Evolutionary conservation across 2,888 invertebrate genomes (phyloP), one percentile per base, ranked within the genome.

Genomic region (Protodeltote pygarga): DNA sequence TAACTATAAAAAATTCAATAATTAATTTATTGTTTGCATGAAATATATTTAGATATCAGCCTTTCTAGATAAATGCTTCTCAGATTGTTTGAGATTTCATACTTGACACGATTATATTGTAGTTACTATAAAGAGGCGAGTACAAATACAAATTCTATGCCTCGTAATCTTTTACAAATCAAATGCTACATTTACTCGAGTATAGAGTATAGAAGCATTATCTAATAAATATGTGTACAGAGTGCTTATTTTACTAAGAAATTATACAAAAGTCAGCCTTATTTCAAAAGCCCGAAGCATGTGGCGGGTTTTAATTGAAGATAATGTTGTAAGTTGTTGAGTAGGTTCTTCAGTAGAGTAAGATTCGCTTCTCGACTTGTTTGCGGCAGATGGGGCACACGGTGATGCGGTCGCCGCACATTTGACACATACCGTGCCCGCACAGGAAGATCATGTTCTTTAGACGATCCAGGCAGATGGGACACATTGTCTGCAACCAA

Each of bases 371-470:
- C 85, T 98, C 98, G 41, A 99, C 98, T 47, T 97, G 95, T 92
- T 99, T 99, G 71, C 99, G 95, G 85, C 99, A 99, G 83, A 99
- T 99, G 19, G 99, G 99, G 81, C 99, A 99, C 76, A 98, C 98
- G 51, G 96, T 95, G 95, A 99, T 98, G 75, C 98, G 96, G 93
- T 99, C 99, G 17, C 99, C 98, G 87, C 99, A 99, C 96, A 98
- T 97, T 92, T 99, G 99, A 84, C 99, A 99, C 59, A 98, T 97
- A 65, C 98, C 99, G 87, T 99, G 99, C 3, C 99, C 99, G 87
- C 99, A 99, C 28, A 98, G 94, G 93, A 98, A 99, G 72, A 98
- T 98, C 98, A 99, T 98, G 90, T 99, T 99, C 93, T 98, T 99
- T 76, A 98, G 93, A 19, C 98, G 96, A 92, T 99, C 99, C 93